These are phyloP conservation scores for Silurus aristotelis DNA, from an alignment of 2,797 vertebrate species.

Conservation along the genomic window DNA sequence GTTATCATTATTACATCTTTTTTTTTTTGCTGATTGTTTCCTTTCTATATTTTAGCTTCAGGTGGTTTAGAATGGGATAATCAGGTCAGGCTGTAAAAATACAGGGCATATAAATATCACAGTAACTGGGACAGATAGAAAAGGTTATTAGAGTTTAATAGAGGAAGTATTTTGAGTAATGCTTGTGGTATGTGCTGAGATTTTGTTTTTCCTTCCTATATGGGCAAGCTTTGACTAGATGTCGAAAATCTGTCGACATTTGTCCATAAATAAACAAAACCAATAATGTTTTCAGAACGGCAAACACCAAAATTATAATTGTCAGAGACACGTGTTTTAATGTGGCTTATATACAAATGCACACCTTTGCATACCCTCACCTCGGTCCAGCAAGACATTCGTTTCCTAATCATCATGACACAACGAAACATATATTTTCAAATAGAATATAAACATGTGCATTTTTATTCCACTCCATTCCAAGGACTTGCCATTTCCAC, in stretches of 20 bases:
- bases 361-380: not conserved
- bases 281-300: not conserved
- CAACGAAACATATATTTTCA: not conserved
- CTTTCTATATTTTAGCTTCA: not conserved
- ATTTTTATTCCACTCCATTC: not conserved
- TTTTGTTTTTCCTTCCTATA: no score
- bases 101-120: conserved; percentile 33
- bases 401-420: not conserved
- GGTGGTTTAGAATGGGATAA: not conserved
- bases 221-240: no score
- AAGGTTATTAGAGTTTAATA: conserved; percentile 12
- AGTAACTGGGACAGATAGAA: conserved; percentile 32
- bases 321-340: not conserved
- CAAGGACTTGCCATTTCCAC: not conserved
- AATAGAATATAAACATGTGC: not conserved
- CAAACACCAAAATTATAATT: not conserved
- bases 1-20: not conserved
- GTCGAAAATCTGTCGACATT: no score
- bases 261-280: not conserved
- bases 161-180: not conserved
- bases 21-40: not conserved
- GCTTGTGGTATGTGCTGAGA: not conserved
- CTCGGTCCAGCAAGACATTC: not conserved
- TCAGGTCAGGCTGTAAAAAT: conserved; percentile 17
- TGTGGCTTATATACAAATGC: not conserved